Evolutionary conservation across 2,113 vertebrate genomes (phyloP).

Genomic region (Nannospalax galili): DNA sequence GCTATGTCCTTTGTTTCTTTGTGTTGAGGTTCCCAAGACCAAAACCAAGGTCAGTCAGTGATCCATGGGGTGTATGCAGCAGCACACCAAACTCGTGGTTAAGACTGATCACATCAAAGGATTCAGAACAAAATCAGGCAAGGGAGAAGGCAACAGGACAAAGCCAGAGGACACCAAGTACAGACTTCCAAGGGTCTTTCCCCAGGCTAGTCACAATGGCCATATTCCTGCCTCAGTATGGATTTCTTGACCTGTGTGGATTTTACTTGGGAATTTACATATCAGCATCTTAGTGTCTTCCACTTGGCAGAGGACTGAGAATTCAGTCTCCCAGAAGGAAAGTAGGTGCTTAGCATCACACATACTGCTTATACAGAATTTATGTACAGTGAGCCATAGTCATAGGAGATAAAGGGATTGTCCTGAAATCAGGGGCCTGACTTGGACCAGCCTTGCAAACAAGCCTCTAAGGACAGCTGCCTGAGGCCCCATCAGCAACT

Average conservation of each 20-base stretch:
- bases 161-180: not conserved
- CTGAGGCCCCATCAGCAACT: not conserved
- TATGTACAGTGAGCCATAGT: not conserved
- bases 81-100: accelerated
- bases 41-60: not conserved
- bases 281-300: not conserved
- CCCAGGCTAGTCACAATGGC: not conserved
- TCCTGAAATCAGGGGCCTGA: not conserved
- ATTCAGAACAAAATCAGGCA: not conserved
- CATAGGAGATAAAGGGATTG: not conserved
- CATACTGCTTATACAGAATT: no score
- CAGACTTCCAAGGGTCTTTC: no score
- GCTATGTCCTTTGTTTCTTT: no score
- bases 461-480: not conserved
- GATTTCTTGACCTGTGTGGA: not conserved
- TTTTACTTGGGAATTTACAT: no score
- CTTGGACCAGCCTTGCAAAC: not conserved
- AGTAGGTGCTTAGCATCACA: not conserved
- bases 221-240: not conserved
- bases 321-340: not conserved
- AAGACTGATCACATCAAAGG: not conserved
- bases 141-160: accelerated
- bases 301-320: not conserved
- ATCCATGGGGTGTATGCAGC: not conserved
- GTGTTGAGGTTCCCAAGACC: not conserved